These are phyloP conservation scores for Mimumesa dahlbomi DNA, from an alignment of 2,888 invertebrate genomes.

Conservation along the genomic window DNA sequence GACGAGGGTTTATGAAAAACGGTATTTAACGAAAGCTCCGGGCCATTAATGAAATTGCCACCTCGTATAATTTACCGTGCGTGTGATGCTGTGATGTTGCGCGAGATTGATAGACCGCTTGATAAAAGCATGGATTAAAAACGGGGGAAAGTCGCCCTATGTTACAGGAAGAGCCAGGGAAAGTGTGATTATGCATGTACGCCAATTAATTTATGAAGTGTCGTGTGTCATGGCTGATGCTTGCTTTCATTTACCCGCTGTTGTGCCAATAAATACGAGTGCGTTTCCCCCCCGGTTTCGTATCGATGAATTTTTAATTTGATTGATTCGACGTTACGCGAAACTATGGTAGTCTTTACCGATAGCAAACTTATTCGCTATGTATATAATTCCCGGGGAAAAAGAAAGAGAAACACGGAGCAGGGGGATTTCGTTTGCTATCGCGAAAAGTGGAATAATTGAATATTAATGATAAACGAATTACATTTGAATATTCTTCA, in stretches of 20 bases:
- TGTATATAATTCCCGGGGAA: too few species aligned
- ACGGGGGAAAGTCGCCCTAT: conserved; percentile 29
- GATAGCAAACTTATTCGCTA: too few species aligned
- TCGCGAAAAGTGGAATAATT: too few species aligned
- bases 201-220: conserved; percentile 50
- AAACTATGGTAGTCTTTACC: background rate
- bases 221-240: conserved; percentile 30
- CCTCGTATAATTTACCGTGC: conserved; percentile 24
- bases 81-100: conserved; percentile 21
- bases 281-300: conserved; percentile 32
- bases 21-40: conserved; percentile 10
- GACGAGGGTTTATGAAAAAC: conserved; percentile 22
- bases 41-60: conserved; percentile 35
- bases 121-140: conserved; percentile 48
- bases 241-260: conserved; percentile 41
- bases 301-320: conserved; percentile 43
- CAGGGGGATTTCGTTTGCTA: too few species aligned
- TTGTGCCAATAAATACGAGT: conserved; percentile 40
- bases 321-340: conserved; percentile 1
- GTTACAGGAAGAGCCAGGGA: conserved; percentile 27
- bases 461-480: too few species aligned
- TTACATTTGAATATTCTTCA: too few species aligned
- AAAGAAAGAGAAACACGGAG: too few species aligned
- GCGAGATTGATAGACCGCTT: conserved; percentile 35
- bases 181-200: conserved; percentile 39